Conservation (phyloP, 2,113 vertebrate species). For the Chaetura pelagica region DNA sequence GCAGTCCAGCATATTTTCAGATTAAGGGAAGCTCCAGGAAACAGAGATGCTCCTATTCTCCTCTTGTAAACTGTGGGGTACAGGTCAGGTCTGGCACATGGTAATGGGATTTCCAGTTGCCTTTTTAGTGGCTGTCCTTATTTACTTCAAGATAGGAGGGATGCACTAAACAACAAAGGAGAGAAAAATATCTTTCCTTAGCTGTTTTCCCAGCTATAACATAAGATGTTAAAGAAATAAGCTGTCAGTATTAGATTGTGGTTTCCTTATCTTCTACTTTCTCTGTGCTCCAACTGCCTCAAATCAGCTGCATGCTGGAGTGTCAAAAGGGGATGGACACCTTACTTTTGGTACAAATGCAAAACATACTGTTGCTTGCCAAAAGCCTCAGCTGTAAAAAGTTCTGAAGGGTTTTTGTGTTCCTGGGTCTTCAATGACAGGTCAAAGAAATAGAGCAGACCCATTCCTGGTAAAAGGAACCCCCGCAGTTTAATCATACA, state of each 20-base stretch:
- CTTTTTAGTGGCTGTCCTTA: background rate
- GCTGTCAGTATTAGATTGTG: background rate
- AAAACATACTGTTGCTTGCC: background rate
- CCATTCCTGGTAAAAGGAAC: background rate
- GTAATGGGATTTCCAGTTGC: background rate
- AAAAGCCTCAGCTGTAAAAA: background rate
- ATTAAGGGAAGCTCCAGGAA: background rate
- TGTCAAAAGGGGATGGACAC: background rate
- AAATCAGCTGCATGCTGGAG: background rate
- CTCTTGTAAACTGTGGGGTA: background rate
- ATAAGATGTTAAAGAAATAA: background rate
- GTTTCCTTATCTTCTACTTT: background rate
- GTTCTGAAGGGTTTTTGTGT: background rate
- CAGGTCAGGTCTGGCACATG: background rate
- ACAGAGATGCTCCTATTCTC: background rate
- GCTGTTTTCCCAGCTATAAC: background rate
- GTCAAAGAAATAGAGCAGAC: background rate
- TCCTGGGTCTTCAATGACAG: background rate
- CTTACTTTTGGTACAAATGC: background rate
- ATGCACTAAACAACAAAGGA: background rate
- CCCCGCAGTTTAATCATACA: background rate
- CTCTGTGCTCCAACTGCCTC: background rate
- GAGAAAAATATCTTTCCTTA: background rate
- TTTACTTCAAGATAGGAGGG: background rate
- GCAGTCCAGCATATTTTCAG: background rate